Conservation (phyloP, 53 echinoderm and acorn worm genomes). For the Temnopleurus reevesii region DNA sequence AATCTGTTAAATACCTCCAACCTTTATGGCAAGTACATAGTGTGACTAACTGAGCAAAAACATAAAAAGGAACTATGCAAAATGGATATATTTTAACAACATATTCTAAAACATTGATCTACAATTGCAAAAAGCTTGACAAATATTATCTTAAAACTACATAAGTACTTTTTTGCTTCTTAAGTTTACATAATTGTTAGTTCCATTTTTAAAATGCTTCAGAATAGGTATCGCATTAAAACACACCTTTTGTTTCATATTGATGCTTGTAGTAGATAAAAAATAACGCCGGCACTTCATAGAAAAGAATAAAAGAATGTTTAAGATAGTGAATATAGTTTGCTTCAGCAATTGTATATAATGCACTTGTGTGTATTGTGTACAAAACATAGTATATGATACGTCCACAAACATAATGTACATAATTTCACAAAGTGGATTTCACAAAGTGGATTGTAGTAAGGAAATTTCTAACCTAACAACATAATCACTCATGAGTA, state of each 20-base stretch:
- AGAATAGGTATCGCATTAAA: not conserved
- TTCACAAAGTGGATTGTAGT: not conserved
- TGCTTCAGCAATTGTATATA: constrained; percentile 34
- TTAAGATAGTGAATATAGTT: not conserved
- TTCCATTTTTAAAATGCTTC: not conserved
- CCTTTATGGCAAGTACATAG: not conserved
- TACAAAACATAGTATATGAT: constrained; percentile 28
- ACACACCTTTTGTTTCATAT: not conserved
- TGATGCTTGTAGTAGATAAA: constrained; percentile 14
- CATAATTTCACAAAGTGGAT: not conserved
- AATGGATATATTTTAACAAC: not conserved
- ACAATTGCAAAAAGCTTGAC: constrained; percentile 32
- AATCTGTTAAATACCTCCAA: not conserved
- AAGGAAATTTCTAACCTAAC: not conserved
- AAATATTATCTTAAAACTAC: constrained; percentile 28
- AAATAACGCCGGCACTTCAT: constrained; percentile 54
- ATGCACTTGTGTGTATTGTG: constrained; percentile 46
- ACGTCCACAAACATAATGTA: not conserved
- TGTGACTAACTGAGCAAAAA: not conserved
- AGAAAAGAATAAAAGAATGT: constrained; percentile 9
- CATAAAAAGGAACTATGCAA: not conserved
- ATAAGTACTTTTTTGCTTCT: constrained; percentile 26
- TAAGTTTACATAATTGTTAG: not conserved
- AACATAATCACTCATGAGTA: not conserved
- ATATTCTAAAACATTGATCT: constrained; percentile 6